phyloP scores from a whole-genome alignment of 2,888 invertebrate genomes.

The Prosopocoilus inquinatus region DNA sequence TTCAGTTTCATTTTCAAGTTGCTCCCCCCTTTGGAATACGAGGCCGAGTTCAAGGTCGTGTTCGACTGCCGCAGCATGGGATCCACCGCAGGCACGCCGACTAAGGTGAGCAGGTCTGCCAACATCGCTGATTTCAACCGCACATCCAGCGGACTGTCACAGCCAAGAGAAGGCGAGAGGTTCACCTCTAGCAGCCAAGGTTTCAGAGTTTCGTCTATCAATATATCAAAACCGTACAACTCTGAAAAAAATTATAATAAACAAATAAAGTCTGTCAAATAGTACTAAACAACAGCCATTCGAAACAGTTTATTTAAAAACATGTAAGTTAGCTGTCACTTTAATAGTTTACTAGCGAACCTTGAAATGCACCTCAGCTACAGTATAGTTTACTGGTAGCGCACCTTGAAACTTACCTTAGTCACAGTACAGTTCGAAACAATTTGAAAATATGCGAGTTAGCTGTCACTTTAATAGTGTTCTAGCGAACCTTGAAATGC shows the following conservation, averaged over 20 bases:
- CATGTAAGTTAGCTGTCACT: neutral
- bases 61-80: constrained; percentile 56
- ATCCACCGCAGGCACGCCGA: constrained; percentile 80
- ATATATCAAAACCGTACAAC: constrained; percentile 92
- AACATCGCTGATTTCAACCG: constrained; percentile 89
- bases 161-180: constrained; percentile 85
- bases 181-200: constrained; percentile 97
- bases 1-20: constrained; percentile 41
- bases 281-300: neutral
- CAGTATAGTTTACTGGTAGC: too few species aligned
- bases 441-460: too few species aligned
- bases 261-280: neutral
- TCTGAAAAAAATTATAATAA: constrained; percentile 59
- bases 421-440: too few species aligned
- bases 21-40: constrained; percentile 19
- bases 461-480: too few species aligned
- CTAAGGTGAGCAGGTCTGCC: constrained; percentile 86
- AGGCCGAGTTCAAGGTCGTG: constrained; percentile 22
- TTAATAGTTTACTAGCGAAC: too few species aligned
- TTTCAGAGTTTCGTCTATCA: constrained; percentile 86
- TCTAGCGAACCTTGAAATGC: too few species aligned
- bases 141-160: constrained; percentile 91
- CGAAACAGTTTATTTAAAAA: too few species aligned
- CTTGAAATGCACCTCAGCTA: too few species aligned
- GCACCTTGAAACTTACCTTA: too few species aligned